A percentile compares a stretch with the other conserved stretches of the same genome.
Conservation (phyloP, 1,140 invertebrate species). For the Lerema accius region DNA sequence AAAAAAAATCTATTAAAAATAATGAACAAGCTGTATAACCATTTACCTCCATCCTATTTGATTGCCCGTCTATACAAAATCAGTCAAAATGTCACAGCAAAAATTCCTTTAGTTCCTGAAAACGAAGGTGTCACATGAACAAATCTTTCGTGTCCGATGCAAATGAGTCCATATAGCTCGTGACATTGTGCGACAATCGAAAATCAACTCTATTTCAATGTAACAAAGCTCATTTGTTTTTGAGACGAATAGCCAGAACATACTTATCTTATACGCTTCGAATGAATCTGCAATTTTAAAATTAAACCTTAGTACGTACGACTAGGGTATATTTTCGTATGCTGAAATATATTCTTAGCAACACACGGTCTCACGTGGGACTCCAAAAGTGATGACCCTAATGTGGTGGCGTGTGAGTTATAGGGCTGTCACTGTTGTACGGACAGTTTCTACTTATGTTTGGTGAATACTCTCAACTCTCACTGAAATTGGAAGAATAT, state of each 20-base stretch:
- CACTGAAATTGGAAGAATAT: constrained; percentile 6
- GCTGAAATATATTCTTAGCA: neutral
- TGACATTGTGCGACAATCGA: neutral
- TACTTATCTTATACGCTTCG: constrained; percentile 3
- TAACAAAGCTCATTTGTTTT: neutral
- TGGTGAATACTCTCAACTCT: neutral
- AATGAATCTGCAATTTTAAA: constrained; percentile 1
- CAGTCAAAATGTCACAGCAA: constrained; percentile 1
- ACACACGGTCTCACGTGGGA: constrained; percentile 19
- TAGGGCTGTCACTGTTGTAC: constrained; percentile 23
- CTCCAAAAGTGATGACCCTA: constrained; percentile 31
- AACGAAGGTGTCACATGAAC: constrained; percentile 25
- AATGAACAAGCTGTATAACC: too few relatives aligned
- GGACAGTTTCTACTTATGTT: constrained; percentile 21
- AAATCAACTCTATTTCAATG: constrained; percentile 7
- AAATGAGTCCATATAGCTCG: constrained; percentile 21
- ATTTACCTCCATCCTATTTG: too few relatives aligned
- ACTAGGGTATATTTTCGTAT: constrained; percentile 17
- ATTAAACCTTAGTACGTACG: neutral
- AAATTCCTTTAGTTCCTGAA: constrained; percentile 9
- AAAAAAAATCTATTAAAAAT: too few relatives aligned
- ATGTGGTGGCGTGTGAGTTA: constrained; percentile 30
- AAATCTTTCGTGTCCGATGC: constrained; percentile 28
- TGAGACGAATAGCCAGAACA: neutral
- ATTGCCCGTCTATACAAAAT: constrained; percentile 3